These are phyloP conservation scores for Caenorhabditis inopinata DNA, from an alignment of 1,140 invertebrate species.

Conservation along the genomic window DNA sequence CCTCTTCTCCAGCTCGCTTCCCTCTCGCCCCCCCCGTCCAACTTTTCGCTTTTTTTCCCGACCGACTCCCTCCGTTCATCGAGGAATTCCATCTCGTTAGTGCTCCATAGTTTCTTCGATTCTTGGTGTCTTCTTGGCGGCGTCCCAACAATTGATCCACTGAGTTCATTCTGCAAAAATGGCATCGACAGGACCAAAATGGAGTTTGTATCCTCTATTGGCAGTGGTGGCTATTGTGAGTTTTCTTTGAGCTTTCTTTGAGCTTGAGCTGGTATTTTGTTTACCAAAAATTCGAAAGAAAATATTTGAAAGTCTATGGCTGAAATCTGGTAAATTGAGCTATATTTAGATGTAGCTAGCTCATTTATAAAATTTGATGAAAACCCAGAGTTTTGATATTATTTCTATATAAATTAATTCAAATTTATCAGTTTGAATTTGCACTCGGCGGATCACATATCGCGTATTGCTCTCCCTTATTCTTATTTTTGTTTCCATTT, in stretches of 20 bases:
- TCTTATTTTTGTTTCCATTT: constrained; percentile 24
- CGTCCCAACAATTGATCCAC: neutral
- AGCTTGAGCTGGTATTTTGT: too few species aligned
- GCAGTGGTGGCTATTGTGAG: constrained; percentile 38
- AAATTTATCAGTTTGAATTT: constrained; percentile 21
- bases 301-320: too few species aligned
- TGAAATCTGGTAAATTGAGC: too few species aligned
- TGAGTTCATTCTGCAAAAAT: constrained; percentile 13
- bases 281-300: too few species aligned
- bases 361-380: too few species aligned
- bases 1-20: neutral
- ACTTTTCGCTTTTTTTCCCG: neutral
- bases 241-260: too few species aligned
- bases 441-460: constrained; percentile 22
- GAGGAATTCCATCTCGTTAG: constrained; percentile 18
- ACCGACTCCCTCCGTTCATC: neutral
- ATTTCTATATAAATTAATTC: neutral
- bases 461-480: constrained; percentile 37
- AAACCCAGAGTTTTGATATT: too few species aligned
- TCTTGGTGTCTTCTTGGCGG: neutral
- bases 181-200: constrained; percentile 17
- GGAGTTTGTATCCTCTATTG: constrained; percentile 36
- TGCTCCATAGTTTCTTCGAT: constrained; percentile 4
- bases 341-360: too few species aligned
- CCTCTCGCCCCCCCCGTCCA: neutral